These are phyloP conservation scores for Delia radicum DNA, from an alignment of 1,140 invertebrate species.

Conservation along the genomic window DNA sequence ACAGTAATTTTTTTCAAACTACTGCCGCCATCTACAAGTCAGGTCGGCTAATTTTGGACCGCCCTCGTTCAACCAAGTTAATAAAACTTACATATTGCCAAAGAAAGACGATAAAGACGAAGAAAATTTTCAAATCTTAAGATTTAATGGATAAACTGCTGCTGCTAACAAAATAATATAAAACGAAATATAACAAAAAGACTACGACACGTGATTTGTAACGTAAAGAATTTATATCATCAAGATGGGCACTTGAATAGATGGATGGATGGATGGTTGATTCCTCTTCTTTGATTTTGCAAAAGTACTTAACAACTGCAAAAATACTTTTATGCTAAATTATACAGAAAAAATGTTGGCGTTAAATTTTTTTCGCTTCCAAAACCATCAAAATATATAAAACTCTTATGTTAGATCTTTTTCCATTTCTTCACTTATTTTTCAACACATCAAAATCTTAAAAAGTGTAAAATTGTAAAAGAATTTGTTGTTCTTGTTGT, in stretches of 20 bases:
- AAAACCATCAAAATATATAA: constrained; percentile 1
- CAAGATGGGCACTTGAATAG: not conserved
- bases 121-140: no score
- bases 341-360: constrained; percentile 20
- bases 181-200: not conserved
- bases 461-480: not conserved
- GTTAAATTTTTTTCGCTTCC: constrained; percentile 22
- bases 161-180: no score
- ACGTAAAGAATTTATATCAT: not conserved
- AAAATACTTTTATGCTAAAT: constrained; percentile 20
- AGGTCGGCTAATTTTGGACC: no score
- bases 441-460: not conserved
- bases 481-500: not conserved
- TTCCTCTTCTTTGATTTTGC: not conserved
- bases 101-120: no score
- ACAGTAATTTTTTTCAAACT: no score
- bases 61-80: no score
- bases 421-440: not conserved
- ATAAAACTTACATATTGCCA: not conserved
- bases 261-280: not conserved
- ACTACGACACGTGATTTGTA: constrained; percentile 2
- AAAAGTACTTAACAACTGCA: not conserved
- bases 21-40: no score
- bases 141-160: no score
- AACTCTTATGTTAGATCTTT: not conserved